Percentiles rank a stretch among this genome's conserved stretches.
phyloP scores from a whole-genome alignment of 1,140 invertebrate genomes.

The Brachionus angularis region DNA sequence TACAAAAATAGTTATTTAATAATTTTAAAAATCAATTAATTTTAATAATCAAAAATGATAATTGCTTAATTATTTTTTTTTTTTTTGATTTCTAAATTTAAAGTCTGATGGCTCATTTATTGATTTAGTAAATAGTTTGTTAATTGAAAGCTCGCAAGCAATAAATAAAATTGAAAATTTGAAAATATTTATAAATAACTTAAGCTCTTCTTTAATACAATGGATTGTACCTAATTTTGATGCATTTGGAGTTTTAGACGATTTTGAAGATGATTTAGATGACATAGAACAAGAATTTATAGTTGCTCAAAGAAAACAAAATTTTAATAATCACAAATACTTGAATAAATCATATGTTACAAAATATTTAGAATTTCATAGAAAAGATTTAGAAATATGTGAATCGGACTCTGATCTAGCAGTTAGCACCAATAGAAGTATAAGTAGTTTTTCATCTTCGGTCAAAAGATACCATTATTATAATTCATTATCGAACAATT shows the following conservation, averaged over 20 bases:
- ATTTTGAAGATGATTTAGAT: slow-evolving; percentile 9
- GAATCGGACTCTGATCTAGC: too few species aligned
- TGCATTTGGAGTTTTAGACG: slow-evolving; percentile 35
- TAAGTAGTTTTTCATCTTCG: too few species aligned
- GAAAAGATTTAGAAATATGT: too few species aligned
- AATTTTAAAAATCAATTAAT: background rate
- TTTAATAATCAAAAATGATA: background rate
- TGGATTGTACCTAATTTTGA: slow-evolving; percentile 41
- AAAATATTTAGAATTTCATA: too few species aligned
- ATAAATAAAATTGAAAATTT: slow-evolving; percentile 20
- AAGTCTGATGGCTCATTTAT: slow-evolving; percentile 21
- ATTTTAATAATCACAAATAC: too few species aligned
- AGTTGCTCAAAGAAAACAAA: too few species aligned
- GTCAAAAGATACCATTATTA: too few species aligned
- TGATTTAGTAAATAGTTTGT: slow-evolving; percentile 4
- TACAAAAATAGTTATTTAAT: slow-evolving; percentile 33
- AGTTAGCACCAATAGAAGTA: too few species aligned
- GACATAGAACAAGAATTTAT: too few species aligned
- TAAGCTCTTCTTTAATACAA: slow-evolving; percentile 3
- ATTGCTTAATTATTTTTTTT: slow-evolving; percentile 8
- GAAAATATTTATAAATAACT: background rate
- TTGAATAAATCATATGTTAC: too few species aligned
- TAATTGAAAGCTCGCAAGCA: background rate
- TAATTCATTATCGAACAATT: too few species aligned
- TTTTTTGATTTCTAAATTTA: background rate